Percentiles rank a stretch among this genome's conserved stretches.
Conservation (phyloP, 2,888 invertebrate genomes). For the Drosophila meridiana region DNA sequence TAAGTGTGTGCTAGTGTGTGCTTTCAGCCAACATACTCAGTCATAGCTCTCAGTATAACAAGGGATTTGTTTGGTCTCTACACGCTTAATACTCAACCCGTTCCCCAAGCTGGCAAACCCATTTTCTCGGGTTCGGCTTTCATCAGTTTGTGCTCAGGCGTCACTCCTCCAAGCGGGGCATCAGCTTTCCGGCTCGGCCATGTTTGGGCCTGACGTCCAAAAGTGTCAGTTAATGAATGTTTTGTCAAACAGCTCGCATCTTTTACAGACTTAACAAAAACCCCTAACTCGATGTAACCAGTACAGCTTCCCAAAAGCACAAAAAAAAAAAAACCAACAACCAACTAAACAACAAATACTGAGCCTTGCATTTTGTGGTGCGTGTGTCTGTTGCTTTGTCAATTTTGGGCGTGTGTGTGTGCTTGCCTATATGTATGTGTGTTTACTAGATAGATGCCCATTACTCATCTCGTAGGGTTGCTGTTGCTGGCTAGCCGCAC, state of each 20-base stretch:
- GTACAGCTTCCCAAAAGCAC: slow-evolving; percentile 5
- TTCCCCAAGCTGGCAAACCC: slow-evolving; percentile 31
- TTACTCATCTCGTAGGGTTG: slow-evolving; percentile 56
- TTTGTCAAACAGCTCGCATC: slow-evolving; percentile 62
- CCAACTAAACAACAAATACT: slow-evolving; percentile 17
- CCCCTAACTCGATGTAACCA: slow-evolving; percentile 14
- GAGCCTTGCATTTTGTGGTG: slow-evolving; percentile 14
- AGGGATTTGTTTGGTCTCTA: slow-evolving; percentile 65
- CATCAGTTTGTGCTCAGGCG: slow-evolving; percentile 49
- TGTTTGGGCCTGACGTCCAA: slow-evolving; percentile 35
- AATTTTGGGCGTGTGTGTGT: slow-evolving; percentile 22
- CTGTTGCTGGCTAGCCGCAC: slow-evolving; percentile 41
- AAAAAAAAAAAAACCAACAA: not conserved
- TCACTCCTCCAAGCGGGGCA: slow-evolving; percentile 37
- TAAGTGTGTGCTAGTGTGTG: slow-evolving; percentile 20
- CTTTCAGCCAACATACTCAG: slow-evolving; percentile 55
- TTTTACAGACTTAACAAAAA: slow-evolving; percentile 43
- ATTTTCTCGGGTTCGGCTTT: slow-evolving; percentile 45
- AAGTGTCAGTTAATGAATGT: slow-evolving; percentile 74
- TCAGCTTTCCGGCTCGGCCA: slow-evolving; percentile 24
- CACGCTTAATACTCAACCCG: slow-evolving; percentile 57
- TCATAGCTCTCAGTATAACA: slow-evolving; percentile 65
- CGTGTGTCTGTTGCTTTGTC: slow-evolving; percentile 14
- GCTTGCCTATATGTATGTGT: not conserved
- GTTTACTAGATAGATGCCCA: slow-evolving; percentile 21